These are phyloP conservation scores for Drosophila pseudotakahashii DNA, from an alignment of 2,888 invertebrate species.

Conservation along the genomic window DNA sequence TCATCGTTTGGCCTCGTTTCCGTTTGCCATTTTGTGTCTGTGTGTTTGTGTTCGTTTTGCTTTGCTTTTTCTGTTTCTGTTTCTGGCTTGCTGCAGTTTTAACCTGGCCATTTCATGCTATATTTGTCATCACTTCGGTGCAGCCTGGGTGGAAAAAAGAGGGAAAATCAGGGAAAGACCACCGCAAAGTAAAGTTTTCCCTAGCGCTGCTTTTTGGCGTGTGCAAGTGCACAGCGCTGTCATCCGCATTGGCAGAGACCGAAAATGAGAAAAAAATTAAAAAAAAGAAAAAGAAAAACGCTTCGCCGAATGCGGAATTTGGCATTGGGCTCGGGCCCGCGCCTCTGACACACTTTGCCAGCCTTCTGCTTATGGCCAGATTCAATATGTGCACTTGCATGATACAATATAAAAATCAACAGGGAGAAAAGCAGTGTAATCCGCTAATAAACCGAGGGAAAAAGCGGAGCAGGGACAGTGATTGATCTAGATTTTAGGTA, in stretches of 20 bases:
- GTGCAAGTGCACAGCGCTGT: slow-evolving; percentile 16
- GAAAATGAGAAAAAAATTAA: neutral
- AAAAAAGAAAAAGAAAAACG: slow-evolving; percentile 35
- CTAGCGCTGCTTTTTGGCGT: slow-evolving; percentile 1
- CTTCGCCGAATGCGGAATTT: slow-evolving; percentile 58
- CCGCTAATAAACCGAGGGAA: slow-evolving; percentile 1
- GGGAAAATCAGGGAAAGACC: slow-evolving; percentile 13
- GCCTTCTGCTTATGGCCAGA: slow-evolving; percentile 48
- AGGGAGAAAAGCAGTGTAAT: slow-evolving; percentile 1
- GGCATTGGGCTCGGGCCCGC: slow-evolving; percentile 53
- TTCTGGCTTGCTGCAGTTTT: slow-evolving; percentile 50
- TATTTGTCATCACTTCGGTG: slow-evolving; percentile 34
- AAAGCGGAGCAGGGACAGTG: neutral
- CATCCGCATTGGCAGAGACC: slow-evolving; percentile 45
- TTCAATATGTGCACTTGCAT: slow-evolving; percentile 27
- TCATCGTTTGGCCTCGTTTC: slow-evolving; percentile 65
- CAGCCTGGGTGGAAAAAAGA: neutral
- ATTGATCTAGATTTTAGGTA: slow-evolving; percentile 4
- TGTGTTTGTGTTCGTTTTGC: neutral
- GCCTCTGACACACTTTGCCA: slow-evolving; percentile 59
- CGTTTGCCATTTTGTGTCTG: slow-evolving; percentile 11
- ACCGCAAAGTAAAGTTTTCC: slow-evolving; percentile 18
- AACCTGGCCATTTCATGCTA: slow-evolving; percentile 34
- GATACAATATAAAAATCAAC: slow-evolving; percentile 15
- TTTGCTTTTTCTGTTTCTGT: slow-evolving; percentile 31